Evolutionary conservation across 1,140 invertebrate genomes (phyloP).

Genomic region (Eueides isabella): DNA sequence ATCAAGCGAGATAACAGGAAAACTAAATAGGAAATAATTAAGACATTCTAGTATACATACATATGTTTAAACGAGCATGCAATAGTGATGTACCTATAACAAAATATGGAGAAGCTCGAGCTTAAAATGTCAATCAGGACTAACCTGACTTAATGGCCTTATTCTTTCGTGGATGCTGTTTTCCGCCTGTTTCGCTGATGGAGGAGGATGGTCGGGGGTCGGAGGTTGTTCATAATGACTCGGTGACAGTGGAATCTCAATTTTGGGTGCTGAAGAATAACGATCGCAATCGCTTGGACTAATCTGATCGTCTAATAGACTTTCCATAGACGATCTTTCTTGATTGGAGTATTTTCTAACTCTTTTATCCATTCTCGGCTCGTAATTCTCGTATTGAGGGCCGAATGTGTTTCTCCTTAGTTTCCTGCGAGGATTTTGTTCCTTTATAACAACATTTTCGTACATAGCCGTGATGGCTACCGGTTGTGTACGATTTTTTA

Average conservation of each 20-base stretch:
- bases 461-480: constrained; percentile 88
- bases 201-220: constrained; percentile 96
- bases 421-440: constrained; percentile 88
- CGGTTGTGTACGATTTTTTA: constrained; percentile 83
- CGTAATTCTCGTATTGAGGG: constrained; percentile 84
- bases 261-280: constrained; percentile 64
- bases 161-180: constrained; percentile 95
- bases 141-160: constrained; percentile 93
- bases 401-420: constrained; percentile 85
- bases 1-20: neutral
- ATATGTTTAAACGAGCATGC: neutral
- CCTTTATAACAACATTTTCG: constrained; percentile 87
- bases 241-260: constrained; percentile 87
- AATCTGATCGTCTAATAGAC: constrained; percentile 83
- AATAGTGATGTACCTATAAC: neutral
- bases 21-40: neutral
- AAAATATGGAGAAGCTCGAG: neutral
- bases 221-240: constrained; percentile 95
- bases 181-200: constrained; percentile 94
- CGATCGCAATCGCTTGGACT: constrained; percentile 75
- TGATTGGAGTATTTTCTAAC: constrained; percentile 75
- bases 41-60: neutral
- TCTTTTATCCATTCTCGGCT: constrained; percentile 76
- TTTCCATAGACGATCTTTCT: constrained; percentile 86
- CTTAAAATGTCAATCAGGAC: constrained; percentile 59